Evolutionary conservation across 2,888 invertebrate genomes (phyloP).

Genomic region (Gonocerus acuteangulatus): DNA sequence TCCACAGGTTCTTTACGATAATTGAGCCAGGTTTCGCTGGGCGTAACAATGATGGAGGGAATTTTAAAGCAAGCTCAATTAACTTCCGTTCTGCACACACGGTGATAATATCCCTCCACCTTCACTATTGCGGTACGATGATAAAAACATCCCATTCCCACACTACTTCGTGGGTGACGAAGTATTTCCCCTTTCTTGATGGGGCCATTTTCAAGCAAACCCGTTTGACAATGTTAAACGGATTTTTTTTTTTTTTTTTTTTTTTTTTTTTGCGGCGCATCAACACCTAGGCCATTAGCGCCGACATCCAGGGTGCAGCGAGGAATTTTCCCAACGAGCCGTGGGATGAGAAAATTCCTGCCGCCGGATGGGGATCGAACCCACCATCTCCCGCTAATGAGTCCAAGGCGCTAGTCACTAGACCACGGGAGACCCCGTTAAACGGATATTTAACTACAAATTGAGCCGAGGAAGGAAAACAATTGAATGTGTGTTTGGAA

Average conservation of each 20-base stretch:
- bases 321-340: too few relatives aligned
- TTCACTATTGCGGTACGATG: conserved; percentile 6
- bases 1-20: conserved; percentile 40
- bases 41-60: conserved; percentile 40
- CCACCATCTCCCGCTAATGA: too few relatives aligned
- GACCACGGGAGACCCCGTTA: too few relatives aligned
- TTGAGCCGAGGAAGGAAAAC: conserved; percentile 35
- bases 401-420: too few relatives aligned
- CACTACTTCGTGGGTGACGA: conserved; percentile 35
- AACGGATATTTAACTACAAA: too few relatives aligned
- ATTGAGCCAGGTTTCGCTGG: conserved; percentile 40
- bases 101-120: too few relatives aligned
- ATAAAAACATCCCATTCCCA: conserved; percentile 28
- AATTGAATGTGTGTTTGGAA: conserved; percentile 34
- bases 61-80: conserved; percentile 37
- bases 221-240: conserved; percentile 35
- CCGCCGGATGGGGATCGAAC: too few relatives aligned
- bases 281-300: too few relatives aligned
- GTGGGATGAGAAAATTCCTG: too few relatives aligned
- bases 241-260: conserved; percentile 37
- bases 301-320: too few relatives aligned
- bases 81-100: conserved; percentile 30
- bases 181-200: conserved; percentile 37
- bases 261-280: too few relatives aligned
- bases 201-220: conserved; percentile 32